phyloP scores from a whole-genome alignment of 2,888 invertebrate species.

The Scaeva pyrastri region DNA sequence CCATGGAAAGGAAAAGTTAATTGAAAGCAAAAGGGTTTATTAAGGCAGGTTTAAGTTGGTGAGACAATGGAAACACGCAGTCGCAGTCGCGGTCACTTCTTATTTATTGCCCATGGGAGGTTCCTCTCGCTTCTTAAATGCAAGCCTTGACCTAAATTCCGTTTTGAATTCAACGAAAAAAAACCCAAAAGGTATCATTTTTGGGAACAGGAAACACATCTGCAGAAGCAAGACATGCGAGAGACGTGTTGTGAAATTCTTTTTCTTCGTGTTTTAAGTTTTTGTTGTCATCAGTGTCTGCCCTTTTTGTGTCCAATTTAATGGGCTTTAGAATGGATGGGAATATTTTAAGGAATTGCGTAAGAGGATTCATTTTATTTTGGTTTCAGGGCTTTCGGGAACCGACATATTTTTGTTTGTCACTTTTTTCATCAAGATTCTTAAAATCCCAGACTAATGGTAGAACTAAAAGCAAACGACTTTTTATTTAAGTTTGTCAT shows the following conservation, averaged over 20 bases:
- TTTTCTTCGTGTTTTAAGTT: neutral
- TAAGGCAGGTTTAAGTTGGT: conserved; percentile 5
- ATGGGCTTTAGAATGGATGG: neutral
- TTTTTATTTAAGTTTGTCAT: too few relatives aligned
- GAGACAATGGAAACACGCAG: conserved; percentile 54
- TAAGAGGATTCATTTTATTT: neutral
- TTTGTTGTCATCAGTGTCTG: neutral
- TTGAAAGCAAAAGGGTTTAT: conserved; percentile 72
- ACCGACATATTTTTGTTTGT: too few relatives aligned
- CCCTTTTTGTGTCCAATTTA: conserved; percentile 9
- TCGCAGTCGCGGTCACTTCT: conserved; percentile 48
- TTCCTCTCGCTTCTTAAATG: conserved; percentile 37
- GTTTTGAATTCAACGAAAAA: neutral
- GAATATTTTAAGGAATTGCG: neutral
- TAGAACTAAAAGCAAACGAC: too few relatives aligned
- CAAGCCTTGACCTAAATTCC: conserved; percentile 70
- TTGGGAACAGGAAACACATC: conserved; percentile 39
- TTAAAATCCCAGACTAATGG: too few relatives aligned
- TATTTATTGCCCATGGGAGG: conserved; percentile 43
- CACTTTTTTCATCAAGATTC: too few relatives aligned
- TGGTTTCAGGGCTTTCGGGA: neutral
- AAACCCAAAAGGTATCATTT: conserved; percentile 9
- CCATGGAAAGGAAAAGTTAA: conserved; percentile 70
- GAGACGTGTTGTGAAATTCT: conserved; percentile 42
- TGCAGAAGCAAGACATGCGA: neutral